These are phyloP conservation scores for Apostichopus californicus DNA, from an alignment of 35 echinoderm and acorn worm species.

Conservation along the genomic window DNA sequence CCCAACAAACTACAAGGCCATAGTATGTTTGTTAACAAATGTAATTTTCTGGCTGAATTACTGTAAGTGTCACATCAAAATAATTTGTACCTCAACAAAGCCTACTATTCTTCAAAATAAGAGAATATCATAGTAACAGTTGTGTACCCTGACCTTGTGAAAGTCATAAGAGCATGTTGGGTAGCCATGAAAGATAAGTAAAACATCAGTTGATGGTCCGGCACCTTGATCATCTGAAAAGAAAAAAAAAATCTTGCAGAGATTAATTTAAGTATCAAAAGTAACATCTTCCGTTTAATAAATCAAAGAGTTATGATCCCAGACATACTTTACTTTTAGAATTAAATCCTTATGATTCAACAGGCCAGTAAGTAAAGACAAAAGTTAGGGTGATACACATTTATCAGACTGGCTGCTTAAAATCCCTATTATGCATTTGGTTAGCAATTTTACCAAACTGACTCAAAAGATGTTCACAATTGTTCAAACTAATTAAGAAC, in stretches of 20 bases:
- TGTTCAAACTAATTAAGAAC: not conserved
- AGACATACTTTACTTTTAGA: too few species aligned
- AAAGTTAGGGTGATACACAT: not conserved
- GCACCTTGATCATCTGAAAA: too few species aligned
- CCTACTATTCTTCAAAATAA: not conserved
- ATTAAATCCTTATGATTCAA: too few species aligned
- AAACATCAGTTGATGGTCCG: constrained; percentile 47
- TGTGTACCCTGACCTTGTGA: constrained; percentile 61
- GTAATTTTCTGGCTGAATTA: too few species aligned
- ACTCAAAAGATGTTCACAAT: not conserved
- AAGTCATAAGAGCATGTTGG: constrained; percentile 87
- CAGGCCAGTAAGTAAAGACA: not conserved
- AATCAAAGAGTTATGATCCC: too few species aligned
- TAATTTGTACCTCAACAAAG: too few species aligned
- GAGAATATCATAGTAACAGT: not conserved
- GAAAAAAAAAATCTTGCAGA: too few species aligned
- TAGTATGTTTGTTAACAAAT: too few species aligned
- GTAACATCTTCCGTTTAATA: too few species aligned
- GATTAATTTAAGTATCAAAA: too few species aligned
- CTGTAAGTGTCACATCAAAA: too few species aligned
- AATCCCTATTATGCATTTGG: not conserved
- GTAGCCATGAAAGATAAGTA: constrained; percentile 91
- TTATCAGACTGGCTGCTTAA: not conserved
- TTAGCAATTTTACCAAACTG: not conserved
- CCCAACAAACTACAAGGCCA: too few species aligned